phyloP scores from a whole-genome alignment of 2,888 invertebrate genomes.

The Pyrocoelia pectoralis region DNA sequence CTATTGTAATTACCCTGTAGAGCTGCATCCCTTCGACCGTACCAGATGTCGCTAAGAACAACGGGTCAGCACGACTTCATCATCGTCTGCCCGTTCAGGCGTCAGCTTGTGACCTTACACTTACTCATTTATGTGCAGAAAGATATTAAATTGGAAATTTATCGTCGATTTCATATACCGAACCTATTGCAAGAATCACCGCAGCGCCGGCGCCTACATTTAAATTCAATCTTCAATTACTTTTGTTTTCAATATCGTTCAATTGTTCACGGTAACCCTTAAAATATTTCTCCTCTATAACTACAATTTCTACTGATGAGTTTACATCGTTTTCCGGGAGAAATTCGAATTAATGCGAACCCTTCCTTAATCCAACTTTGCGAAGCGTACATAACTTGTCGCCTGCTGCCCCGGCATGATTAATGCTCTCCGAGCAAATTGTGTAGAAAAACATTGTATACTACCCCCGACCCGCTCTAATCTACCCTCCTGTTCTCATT shows the following conservation, averaged over 20 bases:
- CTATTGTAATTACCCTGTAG: slow-evolving; percentile 56
- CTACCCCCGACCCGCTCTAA: slow-evolving; percentile 43
- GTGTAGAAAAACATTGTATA: slow-evolving; percentile 63
- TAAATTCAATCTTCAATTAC: slow-evolving; percentile 48
- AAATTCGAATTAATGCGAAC: slow-evolving; percentile 38
- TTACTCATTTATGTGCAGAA: slow-evolving; percentile 55
- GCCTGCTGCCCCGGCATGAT: slow-evolving; percentile 52
- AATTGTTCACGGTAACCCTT: slow-evolving; percentile 27
- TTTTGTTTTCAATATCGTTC: slow-evolving; percentile 45
- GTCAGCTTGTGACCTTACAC: slow-evolving; percentile 60
- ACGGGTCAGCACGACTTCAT: slow-evolving; percentile 56
- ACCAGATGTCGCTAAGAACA: slow-evolving; percentile 52
- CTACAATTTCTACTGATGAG: slow-evolving; percentile 22
- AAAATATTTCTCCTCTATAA: slow-evolving; percentile 21
- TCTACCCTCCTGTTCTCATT: slow-evolving; percentile 40
- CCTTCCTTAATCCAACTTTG: slow-evolving; percentile 39
- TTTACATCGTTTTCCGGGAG: slow-evolving; percentile 35
- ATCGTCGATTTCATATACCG: slow-evolving; percentile 46
- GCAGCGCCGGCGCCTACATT: slow-evolving; percentile 43
- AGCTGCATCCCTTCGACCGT: slow-evolving; percentile 53
- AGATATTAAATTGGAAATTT: slow-evolving; percentile 61
- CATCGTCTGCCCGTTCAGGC: slow-evolving; percentile 49
- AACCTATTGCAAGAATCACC: slow-evolving; percentile 43
- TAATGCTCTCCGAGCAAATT: slow-evolving; percentile 63
- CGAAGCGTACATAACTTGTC: slow-evolving; percentile 39